phyloP scores from a whole-genome alignment of 2,888 invertebrate genomes.

The Nebria salina region DNA sequence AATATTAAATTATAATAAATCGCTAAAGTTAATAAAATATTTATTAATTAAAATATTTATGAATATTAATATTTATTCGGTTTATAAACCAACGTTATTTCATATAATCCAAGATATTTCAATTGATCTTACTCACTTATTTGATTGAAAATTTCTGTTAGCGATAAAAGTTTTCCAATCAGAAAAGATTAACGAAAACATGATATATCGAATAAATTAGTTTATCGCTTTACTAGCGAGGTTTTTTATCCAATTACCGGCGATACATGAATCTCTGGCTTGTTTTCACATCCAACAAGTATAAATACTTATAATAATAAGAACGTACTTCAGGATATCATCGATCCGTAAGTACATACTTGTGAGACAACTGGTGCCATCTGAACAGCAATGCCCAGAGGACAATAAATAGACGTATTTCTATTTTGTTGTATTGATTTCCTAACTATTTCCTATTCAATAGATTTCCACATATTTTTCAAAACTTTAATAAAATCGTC shows the following conservation, averaged over 20 bases:
- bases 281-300: neutral
- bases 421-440: neutral
- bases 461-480: no score
- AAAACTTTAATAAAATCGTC: no score
- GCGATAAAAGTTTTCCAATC: neutral
- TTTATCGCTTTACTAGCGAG: neutral
- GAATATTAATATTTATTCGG: neutral
- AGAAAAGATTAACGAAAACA: neutral
- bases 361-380: neutral
- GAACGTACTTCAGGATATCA: neutral
- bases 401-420: neutral
- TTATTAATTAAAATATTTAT: no score
- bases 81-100: neutral
- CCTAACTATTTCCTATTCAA: neutral
- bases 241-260: neutral
- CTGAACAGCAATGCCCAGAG: neutral
- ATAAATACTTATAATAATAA: neutral
- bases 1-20: no score
- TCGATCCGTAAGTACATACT: neutral
- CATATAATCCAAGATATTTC: neutral
- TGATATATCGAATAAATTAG: neutral
- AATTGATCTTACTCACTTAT: neutral
- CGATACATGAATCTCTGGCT: neutral
- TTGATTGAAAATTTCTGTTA: neutral
- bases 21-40: no score